A percentile compares a stretch with the other conserved stretches of the same genome.
These are phyloP conservation scores for Andrena flavipes DNA, from an alignment of 2,888 invertebrate genomes.

Conservation along the genomic window DNA sequence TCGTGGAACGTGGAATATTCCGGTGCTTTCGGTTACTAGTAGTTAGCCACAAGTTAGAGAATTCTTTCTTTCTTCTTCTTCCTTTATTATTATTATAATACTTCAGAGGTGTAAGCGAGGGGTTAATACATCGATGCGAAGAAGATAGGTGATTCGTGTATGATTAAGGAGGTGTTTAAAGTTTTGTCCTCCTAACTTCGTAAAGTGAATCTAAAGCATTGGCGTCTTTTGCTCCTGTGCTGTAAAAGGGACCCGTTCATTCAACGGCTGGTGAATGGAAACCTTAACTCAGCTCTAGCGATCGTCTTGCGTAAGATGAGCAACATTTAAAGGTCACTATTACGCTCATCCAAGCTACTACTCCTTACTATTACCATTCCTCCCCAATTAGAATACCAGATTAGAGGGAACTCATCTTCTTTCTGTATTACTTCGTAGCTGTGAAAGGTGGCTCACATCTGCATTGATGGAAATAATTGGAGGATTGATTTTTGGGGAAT, in stretches of 20 bases:
- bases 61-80: too few species aligned
- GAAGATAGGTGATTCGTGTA: too few species aligned
- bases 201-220: neutral
- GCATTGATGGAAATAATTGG: too few species aligned
- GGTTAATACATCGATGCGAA: too few species aligned
- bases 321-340: slow-evolving; percentile 69
- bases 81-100: too few species aligned
- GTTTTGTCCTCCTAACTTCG: neutral
- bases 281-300: slow-evolving; percentile 49
- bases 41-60: too few species aligned
- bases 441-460: neutral
- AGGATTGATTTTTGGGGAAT: too few species aligned
- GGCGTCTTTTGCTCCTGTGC: neutral
- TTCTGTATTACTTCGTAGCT: neutral
- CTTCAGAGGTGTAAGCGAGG: too few species aligned
- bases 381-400: neutral
- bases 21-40: too few species aligned
- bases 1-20: too few species aligned
- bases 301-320: slow-evolving; percentile 62
- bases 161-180: neutral
- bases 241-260: slow-evolving; percentile 28
- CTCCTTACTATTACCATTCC: slow-evolving; percentile 15
- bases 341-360: slow-evolving; percentile 49
- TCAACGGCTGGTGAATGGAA: slow-evolving; percentile 58
- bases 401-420: neutral